Evolutionary conservation across 1,140 invertebrate genomes (phyloP).

Genomic region (Rhizoglyphus robini): DNA sequence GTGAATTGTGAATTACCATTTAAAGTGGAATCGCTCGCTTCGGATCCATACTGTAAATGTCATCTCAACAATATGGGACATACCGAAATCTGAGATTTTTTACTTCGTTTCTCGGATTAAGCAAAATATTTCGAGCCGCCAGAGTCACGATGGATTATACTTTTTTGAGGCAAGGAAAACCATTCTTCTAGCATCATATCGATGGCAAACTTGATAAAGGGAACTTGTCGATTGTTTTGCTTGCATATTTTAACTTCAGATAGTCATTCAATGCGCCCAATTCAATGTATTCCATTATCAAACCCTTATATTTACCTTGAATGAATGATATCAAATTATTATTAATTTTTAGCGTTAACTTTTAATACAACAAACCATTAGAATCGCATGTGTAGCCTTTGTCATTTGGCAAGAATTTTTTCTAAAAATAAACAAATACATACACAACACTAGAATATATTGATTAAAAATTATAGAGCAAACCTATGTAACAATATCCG

Average conservation of each 20-base stretch:
- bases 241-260: slow-evolving; percentile 37
- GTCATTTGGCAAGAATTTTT: background rate
- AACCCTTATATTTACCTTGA: slow-evolving; percentile 52
- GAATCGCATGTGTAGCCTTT: background rate
- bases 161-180: slow-evolving; percentile 60
- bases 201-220: slow-evolving; percentile 53
- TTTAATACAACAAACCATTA: too few species aligned
- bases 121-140: slow-evolving; percentile 65
- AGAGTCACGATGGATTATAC: slow-evolving; percentile 64
- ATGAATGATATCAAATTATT: slow-evolving; percentile 6
- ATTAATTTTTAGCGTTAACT: background rate
- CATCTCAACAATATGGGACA: slow-evolving; percentile 61
- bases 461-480: background rate
- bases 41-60: slow-evolving; percentile 53
- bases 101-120: slow-evolving; percentile 57
- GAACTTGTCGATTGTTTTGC: slow-evolving; percentile 32
- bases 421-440: background rate
- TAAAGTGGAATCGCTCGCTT: slow-evolving; percentile 29
- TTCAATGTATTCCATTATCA: slow-evolving; percentile 76
- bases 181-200: slow-evolving; percentile 79
- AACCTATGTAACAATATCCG: slow-evolving; percentile 44
- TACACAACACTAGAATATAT: background rate
- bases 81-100: slow-evolving; percentile 86
- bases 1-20: slow-evolving; percentile 29
- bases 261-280: slow-evolving; percentile 64